Evolutionary conservation across 2,797 vertebrate species (phyloP).

Genomic region (Girardinus metallicus): DNA sequence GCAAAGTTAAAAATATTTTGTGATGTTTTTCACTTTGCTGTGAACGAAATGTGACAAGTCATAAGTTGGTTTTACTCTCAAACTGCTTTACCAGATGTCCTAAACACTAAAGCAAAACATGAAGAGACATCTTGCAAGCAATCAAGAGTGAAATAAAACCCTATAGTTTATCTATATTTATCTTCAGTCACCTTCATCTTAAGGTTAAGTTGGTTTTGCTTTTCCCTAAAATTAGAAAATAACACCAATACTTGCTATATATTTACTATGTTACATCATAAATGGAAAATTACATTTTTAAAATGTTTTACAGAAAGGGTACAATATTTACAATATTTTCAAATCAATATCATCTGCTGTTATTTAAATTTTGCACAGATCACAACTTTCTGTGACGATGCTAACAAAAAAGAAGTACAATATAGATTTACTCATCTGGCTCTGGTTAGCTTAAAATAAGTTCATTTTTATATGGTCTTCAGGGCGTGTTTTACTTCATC

Average conservation of each 20-base stretch:
- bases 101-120: background rate
- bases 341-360: background rate
- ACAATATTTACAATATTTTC: background rate
- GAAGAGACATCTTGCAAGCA: background rate
- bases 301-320: background rate
- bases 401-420: background rate
- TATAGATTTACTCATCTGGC: background rate
- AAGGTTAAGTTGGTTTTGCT: background rate
- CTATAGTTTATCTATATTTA: background rate
- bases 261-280: background rate
- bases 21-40: background rate
- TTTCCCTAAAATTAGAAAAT: background rate
- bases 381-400: background rate
- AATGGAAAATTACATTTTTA: background rate
- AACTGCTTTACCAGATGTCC: background rate
- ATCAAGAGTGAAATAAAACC: background rate
- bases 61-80: background rate
- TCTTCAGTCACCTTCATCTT: background rate
- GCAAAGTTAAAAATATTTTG: background rate
- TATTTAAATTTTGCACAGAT: background rate
- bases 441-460: background rate
- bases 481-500: conserved; percentile 50
- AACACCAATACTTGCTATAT: background rate
- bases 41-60: background rate
- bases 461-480: conserved; percentile 13